phyloP scores from a whole-genome alignment of 2,113 vertebrate species.

The Ibidorhyncha struthersii region DNA sequence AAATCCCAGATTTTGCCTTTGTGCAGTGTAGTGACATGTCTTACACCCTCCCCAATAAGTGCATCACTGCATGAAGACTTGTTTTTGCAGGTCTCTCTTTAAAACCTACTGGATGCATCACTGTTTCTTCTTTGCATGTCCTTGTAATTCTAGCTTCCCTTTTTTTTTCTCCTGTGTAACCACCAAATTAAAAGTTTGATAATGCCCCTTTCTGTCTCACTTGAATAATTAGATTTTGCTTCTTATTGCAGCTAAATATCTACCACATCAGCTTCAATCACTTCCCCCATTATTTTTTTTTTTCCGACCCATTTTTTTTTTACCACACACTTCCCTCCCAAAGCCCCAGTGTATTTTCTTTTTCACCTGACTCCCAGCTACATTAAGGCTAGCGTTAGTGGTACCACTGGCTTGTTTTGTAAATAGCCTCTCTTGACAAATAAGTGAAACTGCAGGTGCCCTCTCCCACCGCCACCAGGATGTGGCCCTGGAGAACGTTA shows the following conservation, averaged over 20 bases:
- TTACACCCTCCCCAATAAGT: accelerated
- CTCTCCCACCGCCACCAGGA: background rate
- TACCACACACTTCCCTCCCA: constrained; percentile 6
- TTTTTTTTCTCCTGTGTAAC: background rate
- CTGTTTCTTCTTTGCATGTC: background rate
- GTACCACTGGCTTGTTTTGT: constrained; percentile 55
- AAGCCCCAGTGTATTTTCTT: constrained; percentile 15
- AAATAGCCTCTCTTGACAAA: constrained; percentile 55
- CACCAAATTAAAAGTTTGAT: background rate
- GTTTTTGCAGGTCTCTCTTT: background rate
- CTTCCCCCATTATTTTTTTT: background rate
- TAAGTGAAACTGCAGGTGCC: constrained; percentile 40
- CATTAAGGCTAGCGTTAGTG: constrained; percentile 71
- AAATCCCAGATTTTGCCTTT: constrained; percentile 23
- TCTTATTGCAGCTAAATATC: background rate
- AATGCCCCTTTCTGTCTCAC: background rate
- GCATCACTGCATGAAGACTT: background rate
- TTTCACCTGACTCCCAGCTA: constrained; percentile 7
- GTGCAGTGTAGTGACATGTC: background rate
- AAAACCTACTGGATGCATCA: background rate
- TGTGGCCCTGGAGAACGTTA: background rate
- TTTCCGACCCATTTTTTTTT: background rate
- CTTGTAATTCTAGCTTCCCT: background rate
- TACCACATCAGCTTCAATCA: background rate
- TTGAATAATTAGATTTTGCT: background rate